These are phyloP conservation scores for Perizoma flavofasciatum DNA, from an alignment of 2,888 invertebrate genomes.

Conservation along the genomic window DNA sequence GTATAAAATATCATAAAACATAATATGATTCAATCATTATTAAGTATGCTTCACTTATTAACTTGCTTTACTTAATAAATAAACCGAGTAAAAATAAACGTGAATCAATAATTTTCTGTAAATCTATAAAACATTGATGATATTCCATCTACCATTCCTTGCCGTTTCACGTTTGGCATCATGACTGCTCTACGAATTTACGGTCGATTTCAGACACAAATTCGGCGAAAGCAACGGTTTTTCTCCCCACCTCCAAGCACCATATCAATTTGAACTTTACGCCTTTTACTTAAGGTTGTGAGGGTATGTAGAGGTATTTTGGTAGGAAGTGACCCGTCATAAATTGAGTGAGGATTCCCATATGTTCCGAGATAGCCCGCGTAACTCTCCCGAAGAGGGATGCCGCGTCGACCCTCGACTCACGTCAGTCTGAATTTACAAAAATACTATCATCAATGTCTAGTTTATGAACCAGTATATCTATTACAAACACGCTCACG, in stretches of 20 bases:
- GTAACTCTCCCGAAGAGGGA: conserved; percentile 58
- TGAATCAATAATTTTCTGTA: too few species aligned
- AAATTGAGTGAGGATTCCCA: conserved; percentile 60
- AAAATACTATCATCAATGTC: conserved; percentile 41
- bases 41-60: too few species aligned
- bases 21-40: too few species aligned
- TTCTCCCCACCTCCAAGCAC: conserved; percentile 37
- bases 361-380: conserved; percentile 63
- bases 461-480: conserved; percentile 13
- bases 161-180: conserved; percentile 34
- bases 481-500: too few species aligned
- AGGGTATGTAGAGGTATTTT: conserved; percentile 12
- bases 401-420: conserved; percentile 35
- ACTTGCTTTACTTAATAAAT: too few species aligned
- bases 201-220: conserved; percentile 43
- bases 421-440: conserved; percentile 38
- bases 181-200: conserved; percentile 39
- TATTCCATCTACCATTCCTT: conserved; percentile 29
- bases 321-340: conserved; percentile 55
- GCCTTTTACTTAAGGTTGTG: conserved; percentile 6
- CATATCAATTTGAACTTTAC: conserved; percentile 24
- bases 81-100: too few species aligned
- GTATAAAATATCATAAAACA: too few species aligned
- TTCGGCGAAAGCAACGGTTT: conserved; percentile 42
- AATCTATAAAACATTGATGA: too few species aligned